These are phyloP conservation scores for Lophura nycthemera DNA, from an alignment of 2,113 vertebrate genomes.

Conservation along the genomic window DNA sequence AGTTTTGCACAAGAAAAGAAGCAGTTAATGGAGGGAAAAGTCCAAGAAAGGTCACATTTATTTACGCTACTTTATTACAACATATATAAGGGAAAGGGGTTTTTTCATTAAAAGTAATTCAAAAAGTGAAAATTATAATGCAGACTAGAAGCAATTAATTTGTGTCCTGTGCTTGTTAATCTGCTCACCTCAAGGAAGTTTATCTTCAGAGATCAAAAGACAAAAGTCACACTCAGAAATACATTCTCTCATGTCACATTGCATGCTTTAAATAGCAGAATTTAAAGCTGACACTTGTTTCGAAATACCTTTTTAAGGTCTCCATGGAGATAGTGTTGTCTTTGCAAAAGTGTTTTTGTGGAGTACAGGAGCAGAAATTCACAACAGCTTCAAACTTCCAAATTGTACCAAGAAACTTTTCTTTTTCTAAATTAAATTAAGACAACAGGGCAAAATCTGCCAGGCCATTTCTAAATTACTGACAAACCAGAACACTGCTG, in stretches of 20 bases:
- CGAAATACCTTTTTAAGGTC: neutral
- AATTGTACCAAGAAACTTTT: neutral
- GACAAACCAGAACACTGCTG: neutral
- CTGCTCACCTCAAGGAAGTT: slow-evolving; percentile 31
- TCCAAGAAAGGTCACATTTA: slow-evolving; percentile 35
- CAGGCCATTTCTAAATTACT: neutral
- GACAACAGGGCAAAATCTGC: neutral
- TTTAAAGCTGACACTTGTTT: neutral
- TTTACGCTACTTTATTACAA: neutral
- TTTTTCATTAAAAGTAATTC: slow-evolving; percentile 5
- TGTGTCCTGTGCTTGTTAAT: neutral
- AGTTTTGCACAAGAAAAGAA: neutral
- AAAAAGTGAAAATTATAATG: neutral
- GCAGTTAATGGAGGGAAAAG: neutral
- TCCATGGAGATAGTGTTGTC: neutral
- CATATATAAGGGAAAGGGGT: neutral
- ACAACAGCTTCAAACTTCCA: neutral
- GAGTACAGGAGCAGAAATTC: neutral
- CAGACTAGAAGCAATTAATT: neutral
- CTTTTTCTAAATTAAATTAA: neutral
- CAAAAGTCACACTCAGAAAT: slow-evolving; percentile 5
- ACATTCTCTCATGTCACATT: neutral
- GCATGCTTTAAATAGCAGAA: neutral
- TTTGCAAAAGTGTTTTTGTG: neutral
- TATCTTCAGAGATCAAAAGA: slow-evolving; percentile 40